phyloP scores from a whole-genome alignment of 37 sponge, comb jelly and placozoan genomes.

The Hexactinellida sp. region DNA sequence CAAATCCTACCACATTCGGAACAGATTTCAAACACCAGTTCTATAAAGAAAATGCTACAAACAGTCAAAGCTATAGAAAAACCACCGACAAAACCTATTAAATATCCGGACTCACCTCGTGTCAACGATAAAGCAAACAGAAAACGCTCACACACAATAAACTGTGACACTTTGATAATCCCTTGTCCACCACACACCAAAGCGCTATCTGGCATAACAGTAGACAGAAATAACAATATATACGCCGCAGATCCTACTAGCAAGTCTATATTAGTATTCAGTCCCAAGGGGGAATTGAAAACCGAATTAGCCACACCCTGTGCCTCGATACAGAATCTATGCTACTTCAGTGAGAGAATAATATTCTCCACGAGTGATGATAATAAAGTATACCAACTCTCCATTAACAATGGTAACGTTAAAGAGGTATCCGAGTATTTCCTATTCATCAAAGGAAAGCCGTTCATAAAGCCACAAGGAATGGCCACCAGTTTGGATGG shows the following conservation, averaged over 20 bases:
- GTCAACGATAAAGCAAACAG: background rate
- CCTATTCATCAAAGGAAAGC: background rate
- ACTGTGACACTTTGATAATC: background rate
- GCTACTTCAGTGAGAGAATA: constrained; percentile 10
- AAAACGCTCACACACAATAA: background rate
- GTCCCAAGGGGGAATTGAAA: background rate
- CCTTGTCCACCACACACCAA: background rate
- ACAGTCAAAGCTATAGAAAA: background rate
- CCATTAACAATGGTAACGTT: background rate
- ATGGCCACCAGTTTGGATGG: background rate
- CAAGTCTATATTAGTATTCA: background rate
- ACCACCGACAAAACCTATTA: background rate
- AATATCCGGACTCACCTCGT: background rate
- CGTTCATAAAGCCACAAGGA: background rate
- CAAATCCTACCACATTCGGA: background rate
- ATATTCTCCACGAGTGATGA: background rate
- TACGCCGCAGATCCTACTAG: background rate
- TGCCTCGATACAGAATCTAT: background rate
- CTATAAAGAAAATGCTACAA: background rate
- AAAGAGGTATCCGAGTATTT: background rate
- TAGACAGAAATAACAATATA: background rate
- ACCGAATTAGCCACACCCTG: background rate
- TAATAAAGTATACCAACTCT: background rate
- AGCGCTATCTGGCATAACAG: background rate
- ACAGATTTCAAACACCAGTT: background rate